Evolutionary conservation across 2,888 invertebrate species (phyloP).

Genomic region (Catocala nupta): DNA sequence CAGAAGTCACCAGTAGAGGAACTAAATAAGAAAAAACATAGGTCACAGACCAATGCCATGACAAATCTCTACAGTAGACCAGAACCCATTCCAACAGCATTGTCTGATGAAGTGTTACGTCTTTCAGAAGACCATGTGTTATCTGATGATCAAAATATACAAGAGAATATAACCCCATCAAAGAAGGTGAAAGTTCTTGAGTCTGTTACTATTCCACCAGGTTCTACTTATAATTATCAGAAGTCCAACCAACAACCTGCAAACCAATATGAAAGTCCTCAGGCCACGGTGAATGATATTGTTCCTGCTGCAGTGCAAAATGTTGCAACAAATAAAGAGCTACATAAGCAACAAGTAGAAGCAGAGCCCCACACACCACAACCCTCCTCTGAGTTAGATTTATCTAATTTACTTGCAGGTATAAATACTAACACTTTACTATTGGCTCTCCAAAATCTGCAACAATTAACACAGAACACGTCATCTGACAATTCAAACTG

Average conservation of each 20-base stretch:
- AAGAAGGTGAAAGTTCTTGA: constrained; percentile 76
- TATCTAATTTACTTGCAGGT: constrained; percentile 72
- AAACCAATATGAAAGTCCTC: constrained; percentile 25
- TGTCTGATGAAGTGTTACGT: constrained; percentile 62
- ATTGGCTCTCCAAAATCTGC: constrained; percentile 80
- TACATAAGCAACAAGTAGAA: constrained; percentile 21
- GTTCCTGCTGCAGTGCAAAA: constrained; percentile 22
- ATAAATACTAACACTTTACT: constrained; percentile 79
- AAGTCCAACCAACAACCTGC: constrained; percentile 20
- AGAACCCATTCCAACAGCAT: constrained; percentile 56
- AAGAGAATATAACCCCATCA: constrained; percentile 62
- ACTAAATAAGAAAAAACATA: constrained; percentile 20
- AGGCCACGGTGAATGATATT: constrained; percentile 14
- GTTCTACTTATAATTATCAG: constrained; percentile 20
- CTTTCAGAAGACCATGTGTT: constrained; percentile 46
- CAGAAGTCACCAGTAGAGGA: constrained; percentile 36
- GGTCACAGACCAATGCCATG: constrained; percentile 23
- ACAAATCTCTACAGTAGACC: constrained; percentile 35
- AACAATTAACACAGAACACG: constrained; percentile 68
- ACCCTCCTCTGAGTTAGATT: constrained; percentile 60
- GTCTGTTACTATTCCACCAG: constrained; percentile 69
- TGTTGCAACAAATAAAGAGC: constrained; percentile 19
- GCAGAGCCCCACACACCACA: constrained; percentile 47
- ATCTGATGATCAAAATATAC: constrained; percentile 35
- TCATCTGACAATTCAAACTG: constrained; percentile 38